Evolutionary conservation across 2,888 invertebrate species (phyloP).

Genomic region (Dromius quadrimaculatus): DNA sequence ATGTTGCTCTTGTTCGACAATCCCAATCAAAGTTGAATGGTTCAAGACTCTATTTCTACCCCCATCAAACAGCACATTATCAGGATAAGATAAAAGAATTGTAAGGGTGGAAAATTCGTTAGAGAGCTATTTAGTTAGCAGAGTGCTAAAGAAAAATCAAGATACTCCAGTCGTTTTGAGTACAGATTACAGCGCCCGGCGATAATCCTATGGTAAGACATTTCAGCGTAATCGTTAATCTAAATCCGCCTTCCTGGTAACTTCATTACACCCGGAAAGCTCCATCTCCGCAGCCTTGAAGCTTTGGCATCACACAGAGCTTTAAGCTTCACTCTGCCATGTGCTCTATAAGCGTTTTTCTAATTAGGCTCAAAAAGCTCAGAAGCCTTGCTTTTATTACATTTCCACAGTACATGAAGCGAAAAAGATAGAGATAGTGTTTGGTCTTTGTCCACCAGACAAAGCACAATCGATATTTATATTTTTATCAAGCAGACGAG

Average conservation of each 20-base stretch:
- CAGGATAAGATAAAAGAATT: too few relatives aligned
- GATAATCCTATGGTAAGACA: conserved; percentile 28
- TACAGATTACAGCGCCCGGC: too few relatives aligned
- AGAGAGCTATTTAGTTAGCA: too few relatives aligned
- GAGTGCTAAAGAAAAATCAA: too few relatives aligned
- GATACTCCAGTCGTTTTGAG: too few relatives aligned
- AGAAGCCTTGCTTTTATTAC: not conserved
- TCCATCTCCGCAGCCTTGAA: not conserved
- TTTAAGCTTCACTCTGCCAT: not conserved
- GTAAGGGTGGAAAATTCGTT: too few relatives aligned
- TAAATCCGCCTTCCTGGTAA: conserved; percentile 18
- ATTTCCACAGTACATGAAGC: not conserved
- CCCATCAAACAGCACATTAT: too few relatives aligned
- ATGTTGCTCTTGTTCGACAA: too few relatives aligned
- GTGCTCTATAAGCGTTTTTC: conserved; percentile 9
- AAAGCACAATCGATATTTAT: conserved; percentile 4
- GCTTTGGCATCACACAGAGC: not conserved
- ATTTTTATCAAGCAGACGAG: conserved; percentile 2
- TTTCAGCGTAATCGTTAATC: conserved; percentile 21
- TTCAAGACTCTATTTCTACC: too few relatives aligned
- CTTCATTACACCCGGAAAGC: conserved; percentile 20
- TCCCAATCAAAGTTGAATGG: too few relatives aligned
- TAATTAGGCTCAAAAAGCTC: not conserved
- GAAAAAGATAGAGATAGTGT: not conserved
- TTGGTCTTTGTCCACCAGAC: not conserved